Conservation (phyloP, 2,113 vertebrate species). For the Antechinus stuartii region DNA sequence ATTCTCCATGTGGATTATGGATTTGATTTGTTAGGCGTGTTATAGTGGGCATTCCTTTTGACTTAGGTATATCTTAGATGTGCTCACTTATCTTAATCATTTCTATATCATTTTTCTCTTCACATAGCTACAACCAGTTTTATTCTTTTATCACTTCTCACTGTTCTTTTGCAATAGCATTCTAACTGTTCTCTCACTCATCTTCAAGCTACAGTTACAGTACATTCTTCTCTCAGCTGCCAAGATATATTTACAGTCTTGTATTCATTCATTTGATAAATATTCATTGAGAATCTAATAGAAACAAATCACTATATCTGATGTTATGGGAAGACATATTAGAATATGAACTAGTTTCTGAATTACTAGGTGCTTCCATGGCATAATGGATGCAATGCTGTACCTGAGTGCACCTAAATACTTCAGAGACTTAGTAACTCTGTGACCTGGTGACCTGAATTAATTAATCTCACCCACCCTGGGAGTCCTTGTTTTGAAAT, state of each 20-base stretch:
- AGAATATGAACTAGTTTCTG: not conserved
- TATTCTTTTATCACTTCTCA: not conserved
- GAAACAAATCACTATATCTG: not conserved
- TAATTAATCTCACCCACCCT: not conserved
- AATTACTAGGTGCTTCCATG: not conserved
- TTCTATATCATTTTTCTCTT: not conserved
- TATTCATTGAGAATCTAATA: not conserved
- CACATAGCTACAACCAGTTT: not conserved
- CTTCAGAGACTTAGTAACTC: not conserved
- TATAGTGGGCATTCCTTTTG: not conserved
- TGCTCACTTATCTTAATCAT: not conserved
- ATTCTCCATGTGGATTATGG: not conserved
- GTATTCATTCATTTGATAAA: conserved; percentile 9
- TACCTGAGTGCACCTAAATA: not conserved
- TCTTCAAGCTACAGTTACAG: conserved; percentile 27
- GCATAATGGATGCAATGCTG: not conserved
- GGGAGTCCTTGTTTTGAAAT: not conserved
- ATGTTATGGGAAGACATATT: not conserved
- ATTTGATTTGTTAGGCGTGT: not conserved
- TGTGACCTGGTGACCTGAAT: not conserved
- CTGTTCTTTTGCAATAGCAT: not conserved
- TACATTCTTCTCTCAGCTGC: not conserved
- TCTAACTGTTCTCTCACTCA: not conserved
- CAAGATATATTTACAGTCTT: not conserved
- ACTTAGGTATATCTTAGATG: not conserved